These are phyloP conservation scores for Chloroceryle inda DNA, from an alignment of 2,797 vertebrate species.

Conservation along the genomic window DNA sequence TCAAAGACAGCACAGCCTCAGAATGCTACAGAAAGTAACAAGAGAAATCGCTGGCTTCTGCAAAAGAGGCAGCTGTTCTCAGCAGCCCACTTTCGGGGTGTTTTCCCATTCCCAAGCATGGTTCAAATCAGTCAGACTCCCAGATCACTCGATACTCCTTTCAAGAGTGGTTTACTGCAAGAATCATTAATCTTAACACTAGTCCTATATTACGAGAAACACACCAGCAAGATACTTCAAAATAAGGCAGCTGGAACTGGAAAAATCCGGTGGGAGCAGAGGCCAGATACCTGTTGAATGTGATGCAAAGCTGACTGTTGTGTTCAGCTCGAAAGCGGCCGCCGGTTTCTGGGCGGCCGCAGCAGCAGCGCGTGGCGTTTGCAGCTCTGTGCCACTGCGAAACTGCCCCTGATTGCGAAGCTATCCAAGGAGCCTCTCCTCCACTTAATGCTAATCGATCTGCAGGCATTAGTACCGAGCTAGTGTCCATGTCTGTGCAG, in stretches of 20 bases:
- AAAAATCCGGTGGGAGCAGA: background rate
- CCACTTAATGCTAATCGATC: background rate
- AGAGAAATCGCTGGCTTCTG: background rate
- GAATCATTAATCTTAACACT: background rate
- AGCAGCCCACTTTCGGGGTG: background rate
- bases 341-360: background rate
- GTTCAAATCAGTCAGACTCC: background rate
- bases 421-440: background rate
- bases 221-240: background rate
- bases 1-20: background rate
- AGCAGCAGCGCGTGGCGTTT: background rate
- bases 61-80: background rate
- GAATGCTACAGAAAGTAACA: background rate
- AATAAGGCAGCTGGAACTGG: background rate
- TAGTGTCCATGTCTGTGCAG: fast-evolving
- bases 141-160: background rate
- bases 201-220: background rate
- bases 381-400: background rate
- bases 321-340: background rate
- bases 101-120: background rate
- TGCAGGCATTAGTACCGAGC: background rate
- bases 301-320: background rate
- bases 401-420: fast-evolving
- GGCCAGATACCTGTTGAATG: background rate
- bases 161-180: background rate